These are phyloP conservation scores for Takifugu rubripes DNA, from an alignment of 2,797 vertebrate species.

Conservation along the genomic window DNA sequence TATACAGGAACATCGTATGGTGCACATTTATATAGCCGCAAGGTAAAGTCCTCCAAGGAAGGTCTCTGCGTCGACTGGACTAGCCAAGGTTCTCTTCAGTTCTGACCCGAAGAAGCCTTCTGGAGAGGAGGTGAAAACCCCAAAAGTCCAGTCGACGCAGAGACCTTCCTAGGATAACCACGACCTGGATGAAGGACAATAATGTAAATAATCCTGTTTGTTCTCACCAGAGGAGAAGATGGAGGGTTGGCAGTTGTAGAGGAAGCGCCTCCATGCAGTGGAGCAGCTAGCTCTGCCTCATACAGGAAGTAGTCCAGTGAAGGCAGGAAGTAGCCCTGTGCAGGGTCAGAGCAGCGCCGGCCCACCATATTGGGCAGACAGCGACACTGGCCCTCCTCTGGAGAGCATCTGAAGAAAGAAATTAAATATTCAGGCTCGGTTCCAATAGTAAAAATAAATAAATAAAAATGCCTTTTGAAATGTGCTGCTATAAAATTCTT, in stretches of 20 bases:
- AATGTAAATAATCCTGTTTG: background rate
- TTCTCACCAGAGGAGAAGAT: conserved; percentile 67
- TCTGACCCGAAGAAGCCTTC: too few relatives aligned
- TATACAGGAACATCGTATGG: background rate
- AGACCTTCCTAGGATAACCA: too few relatives aligned
- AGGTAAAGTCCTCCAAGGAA: too few relatives aligned
- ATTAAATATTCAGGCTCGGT: background rate
- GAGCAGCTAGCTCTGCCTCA: conserved; percentile 81
- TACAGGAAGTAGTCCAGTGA: conserved; percentile 84
- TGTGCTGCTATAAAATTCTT: background rate
- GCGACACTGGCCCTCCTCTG: conserved; percentile 77
- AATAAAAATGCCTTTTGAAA: too few relatives aligned
- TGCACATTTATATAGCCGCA: too few relatives aligned
- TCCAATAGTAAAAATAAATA: background rate
- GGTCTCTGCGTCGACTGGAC: too few relatives aligned
- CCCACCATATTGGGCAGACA: conserved; percentile 81
- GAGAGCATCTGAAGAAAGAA: conserved; percentile 70
- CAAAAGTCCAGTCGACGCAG: too few relatives aligned
- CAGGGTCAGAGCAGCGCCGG: conserved; percentile 77
- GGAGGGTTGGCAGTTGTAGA: conserved; percentile 9
- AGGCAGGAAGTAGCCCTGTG: conserved; percentile 80
- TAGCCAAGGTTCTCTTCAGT: too few relatives aligned
- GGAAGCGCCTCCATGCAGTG: conserved; percentile 48
- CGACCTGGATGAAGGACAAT: background rate
- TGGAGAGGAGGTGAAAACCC: too few relatives aligned